Percentiles rank a stretch among this genome's conserved stretches.
Conservation (phyloP, 2,113 vertebrate species). For the Rallus limicola region DNA sequence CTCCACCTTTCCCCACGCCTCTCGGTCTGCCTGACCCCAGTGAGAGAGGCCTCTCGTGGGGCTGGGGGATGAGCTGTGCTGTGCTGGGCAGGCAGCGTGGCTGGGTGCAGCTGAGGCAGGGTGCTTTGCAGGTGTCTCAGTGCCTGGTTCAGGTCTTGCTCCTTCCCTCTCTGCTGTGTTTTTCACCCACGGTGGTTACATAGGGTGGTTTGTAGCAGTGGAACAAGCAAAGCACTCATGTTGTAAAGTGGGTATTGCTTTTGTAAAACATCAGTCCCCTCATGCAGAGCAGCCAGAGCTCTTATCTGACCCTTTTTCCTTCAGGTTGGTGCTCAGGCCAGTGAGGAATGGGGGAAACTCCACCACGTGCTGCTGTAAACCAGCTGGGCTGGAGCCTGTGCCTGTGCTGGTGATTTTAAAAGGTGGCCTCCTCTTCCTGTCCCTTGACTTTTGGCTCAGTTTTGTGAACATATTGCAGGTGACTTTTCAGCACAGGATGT, state of each 20-base stretch:
- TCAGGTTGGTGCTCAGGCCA: background rate
- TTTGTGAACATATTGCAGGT: background rate
- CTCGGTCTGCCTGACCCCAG: background rate
- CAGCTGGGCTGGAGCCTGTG: background rate
- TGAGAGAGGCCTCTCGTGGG: background rate
- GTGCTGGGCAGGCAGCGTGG: background rate
- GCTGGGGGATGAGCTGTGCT: background rate
- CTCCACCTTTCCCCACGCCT: background rate
- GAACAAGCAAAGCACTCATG: background rate
- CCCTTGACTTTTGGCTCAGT: background rate
- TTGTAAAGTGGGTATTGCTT: background rate
- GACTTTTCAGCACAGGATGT: background rate
- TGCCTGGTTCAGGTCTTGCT: background rate
- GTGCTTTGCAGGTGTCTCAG: background rate
- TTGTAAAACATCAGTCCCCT: background rate
- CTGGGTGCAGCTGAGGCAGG: background rate
- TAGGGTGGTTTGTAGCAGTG: background rate
- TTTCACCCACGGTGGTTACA: background rate
- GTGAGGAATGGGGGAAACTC: background rate
- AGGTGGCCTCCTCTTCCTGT: background rate
- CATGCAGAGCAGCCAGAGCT: background rate
- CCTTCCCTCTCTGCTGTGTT: too few species aligned
- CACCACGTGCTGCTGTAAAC: background rate
- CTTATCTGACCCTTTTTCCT: background rate
- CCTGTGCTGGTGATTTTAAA: background rate